Conservation (phyloP, 2,888 invertebrate genomes). For the Tyria jacobaeae region DNA sequence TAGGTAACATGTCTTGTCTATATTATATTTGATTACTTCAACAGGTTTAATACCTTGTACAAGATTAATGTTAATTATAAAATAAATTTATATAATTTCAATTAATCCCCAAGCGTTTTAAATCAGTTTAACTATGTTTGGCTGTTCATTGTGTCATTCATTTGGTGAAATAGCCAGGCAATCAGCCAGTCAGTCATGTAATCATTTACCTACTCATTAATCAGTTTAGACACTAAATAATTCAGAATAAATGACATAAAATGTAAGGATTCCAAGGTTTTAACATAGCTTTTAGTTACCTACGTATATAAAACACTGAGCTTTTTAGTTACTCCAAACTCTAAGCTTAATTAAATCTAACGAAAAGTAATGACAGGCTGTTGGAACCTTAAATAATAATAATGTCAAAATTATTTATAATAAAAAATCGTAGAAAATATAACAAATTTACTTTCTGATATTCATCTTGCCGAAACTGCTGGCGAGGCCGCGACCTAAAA, state of each 20-base stretch:
- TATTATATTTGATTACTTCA: background rate
- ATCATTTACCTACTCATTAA: too few species aligned
- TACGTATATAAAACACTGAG: background rate
- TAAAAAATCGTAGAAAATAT: background rate
- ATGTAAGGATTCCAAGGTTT: background rate
- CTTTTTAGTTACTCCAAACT: conserved; percentile 11
- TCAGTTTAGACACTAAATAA: background rate
- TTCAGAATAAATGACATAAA: background rate
- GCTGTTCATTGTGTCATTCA: background rate
- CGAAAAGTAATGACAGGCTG: background rate
- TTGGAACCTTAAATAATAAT: conserved; percentile 5
- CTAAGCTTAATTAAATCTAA: background rate
- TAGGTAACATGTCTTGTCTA: background rate
- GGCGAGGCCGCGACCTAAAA: conserved; percentile 64
- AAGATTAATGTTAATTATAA: background rate
- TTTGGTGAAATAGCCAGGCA: background rate
- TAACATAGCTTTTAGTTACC: background rate
- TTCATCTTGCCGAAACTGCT: conserved; percentile 53
- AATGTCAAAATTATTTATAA: conserved; percentile 16
- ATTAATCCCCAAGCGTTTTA: too few species aligned
- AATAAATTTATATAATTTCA: background rate
- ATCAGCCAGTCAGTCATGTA: background rate
- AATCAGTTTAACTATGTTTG: too few species aligned
- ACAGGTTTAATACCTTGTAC: background rate
- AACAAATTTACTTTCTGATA: conserved; percentile 38